These are phyloP conservation scores for Synchiropus splendidus DNA, from an alignment of 2,113 vertebrate genomes.

Conservation along the genomic window DNA sequence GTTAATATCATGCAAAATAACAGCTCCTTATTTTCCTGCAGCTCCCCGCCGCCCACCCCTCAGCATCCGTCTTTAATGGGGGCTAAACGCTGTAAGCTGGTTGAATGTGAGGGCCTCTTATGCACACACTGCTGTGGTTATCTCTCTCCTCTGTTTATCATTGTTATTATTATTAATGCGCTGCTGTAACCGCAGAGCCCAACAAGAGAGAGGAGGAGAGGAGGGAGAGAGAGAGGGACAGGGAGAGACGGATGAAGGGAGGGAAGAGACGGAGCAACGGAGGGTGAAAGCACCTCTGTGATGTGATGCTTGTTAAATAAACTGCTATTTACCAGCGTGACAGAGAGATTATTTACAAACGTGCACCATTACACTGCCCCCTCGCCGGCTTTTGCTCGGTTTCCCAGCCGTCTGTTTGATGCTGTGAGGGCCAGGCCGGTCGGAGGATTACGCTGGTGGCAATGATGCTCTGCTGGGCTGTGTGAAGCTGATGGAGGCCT, in stretches of 20 bases:
- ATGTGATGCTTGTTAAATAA: conserved; percentile 69
- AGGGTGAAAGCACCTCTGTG: conserved; percentile 50
- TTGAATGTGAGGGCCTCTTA: conserved; percentile 56
- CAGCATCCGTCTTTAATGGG: conserved; percentile 55
- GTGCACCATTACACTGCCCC: conserved; percentile 39
- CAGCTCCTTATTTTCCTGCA: conserved; percentile 57
- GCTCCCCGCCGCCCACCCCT: conserved; percentile 8
- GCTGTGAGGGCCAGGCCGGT: conserved; percentile 37
- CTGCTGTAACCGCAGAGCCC: conserved; percentile 38
- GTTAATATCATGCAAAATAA: conserved; percentile 75
- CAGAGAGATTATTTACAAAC: conserved; percentile 73
- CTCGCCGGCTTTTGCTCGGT: conserved; percentile 14
- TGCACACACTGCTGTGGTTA: conserved; percentile 60
- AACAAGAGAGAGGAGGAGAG: conserved; percentile 25
- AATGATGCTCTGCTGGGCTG: conserved; percentile 23
- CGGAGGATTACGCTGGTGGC: conserved; percentile 41
- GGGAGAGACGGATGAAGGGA: conserved; percentile 23
- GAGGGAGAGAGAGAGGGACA: conserved; percentile 26
- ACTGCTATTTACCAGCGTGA: conserved; percentile 63
- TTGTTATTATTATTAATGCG: conserved; percentile 70
- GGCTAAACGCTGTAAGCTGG: conserved; percentile 69
- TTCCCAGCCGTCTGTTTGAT: conserved; percentile 36
- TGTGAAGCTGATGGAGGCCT: conserved; percentile 26
- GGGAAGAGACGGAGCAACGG: conserved; percentile 12
- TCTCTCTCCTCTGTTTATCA: conserved; percentile 67